phyloP scores from a whole-genome alignment of 2,113 vertebrate species.

The Centropus unirufus region DNA sequence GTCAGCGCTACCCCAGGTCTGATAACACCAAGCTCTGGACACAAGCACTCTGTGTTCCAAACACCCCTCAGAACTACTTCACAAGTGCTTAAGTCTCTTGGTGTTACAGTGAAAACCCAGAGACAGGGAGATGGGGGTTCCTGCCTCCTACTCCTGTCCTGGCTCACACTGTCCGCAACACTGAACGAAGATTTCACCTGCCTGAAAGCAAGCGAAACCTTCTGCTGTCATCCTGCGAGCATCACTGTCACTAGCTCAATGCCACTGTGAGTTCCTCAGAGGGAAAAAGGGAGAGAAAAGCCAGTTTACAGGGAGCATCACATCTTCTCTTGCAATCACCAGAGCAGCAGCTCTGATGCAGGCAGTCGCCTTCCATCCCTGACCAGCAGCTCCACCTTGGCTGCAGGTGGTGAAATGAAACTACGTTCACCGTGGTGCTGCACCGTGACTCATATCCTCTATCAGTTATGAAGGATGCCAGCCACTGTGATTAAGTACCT shows the following conservation, averaged over 20 bases:
- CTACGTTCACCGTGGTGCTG: not conserved
- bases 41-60: too few species aligned
- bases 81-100: not conserved
- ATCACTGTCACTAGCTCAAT: not conserved
- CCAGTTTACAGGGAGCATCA: not conserved
- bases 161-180: not conserved
- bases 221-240: not conserved
- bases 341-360: accelerated
- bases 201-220: not conserved
- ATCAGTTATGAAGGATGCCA: not conserved
- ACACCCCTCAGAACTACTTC: not conserved
- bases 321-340: not conserved
- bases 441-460: not conserved
- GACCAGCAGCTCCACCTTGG: not conserved
- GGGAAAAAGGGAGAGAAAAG: not conserved
- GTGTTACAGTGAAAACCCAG: not conserved
- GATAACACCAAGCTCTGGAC: too few species aligned
- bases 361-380: not conserved
- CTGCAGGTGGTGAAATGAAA: not conserved
- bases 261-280: not conserved
- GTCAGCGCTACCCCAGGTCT: too few species aligned
- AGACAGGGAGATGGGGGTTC: not conserved
- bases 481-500: not conserved
- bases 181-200: not conserved
- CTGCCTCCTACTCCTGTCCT: not conserved